phyloP scores from a whole-genome alignment of 2,888 invertebrate genomes.

The Protodeltote pygarga region DNA sequence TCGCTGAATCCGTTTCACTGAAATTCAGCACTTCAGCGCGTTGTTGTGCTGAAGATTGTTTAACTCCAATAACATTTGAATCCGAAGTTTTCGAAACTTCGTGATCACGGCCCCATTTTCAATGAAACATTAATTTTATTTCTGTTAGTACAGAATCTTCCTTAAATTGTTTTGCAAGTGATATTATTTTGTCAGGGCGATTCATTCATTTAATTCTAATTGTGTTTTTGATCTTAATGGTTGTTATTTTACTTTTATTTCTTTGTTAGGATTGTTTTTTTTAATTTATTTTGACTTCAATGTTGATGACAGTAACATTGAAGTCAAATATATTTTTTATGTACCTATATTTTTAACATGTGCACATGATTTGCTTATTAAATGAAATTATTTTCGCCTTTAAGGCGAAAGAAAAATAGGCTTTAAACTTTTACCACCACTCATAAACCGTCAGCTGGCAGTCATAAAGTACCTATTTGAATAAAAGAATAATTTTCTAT shows the following conservation, averaged over 20 bases:
- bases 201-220: conserved; percentile 12
- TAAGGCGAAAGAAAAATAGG: too few species aligned
- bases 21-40: conserved; percentile 9
- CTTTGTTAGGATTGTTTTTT: neutral
- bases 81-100: conserved; percentile 37
- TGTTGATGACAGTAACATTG: too few species aligned
- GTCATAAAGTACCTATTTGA: too few species aligned
- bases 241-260: neutral
- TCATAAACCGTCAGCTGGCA: too few species aligned
- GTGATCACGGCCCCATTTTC: conserved; percentile 24
- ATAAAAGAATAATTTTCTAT: too few species aligned
- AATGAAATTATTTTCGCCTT: too few species aligned
- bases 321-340: too few species aligned
- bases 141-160: conserved; percentile 23
- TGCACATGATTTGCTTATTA: too few species aligned
- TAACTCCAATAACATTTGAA: conserved; percentile 46
- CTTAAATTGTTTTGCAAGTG: conserved; percentile 29
- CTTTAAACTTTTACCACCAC: too few species aligned
- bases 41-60: conserved; percentile 39
- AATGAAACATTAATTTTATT: conserved; percentile 35
- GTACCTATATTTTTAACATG: too few species aligned
- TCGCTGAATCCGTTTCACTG: conserved; percentile 3
- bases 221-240: neutral
- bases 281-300: neutral
- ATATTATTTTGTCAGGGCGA: conserved; percentile 26